Evolutionary conservation across 2,888 invertebrate species (phyloP), one percentile per base, ranked within the genome.

Genomic region (Lepidocyrtinus sp.): DNA sequence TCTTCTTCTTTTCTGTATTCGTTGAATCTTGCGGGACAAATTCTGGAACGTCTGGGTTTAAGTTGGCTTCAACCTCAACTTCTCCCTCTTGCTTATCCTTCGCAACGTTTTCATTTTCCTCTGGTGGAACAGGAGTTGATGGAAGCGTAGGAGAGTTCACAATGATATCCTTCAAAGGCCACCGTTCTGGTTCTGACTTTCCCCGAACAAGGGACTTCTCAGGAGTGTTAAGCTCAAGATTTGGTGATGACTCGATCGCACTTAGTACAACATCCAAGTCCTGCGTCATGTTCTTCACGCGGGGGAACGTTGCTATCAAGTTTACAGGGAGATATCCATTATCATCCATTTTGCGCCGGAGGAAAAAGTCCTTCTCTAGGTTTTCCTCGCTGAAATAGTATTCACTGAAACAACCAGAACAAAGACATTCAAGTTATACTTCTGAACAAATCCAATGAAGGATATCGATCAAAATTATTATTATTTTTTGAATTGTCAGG

Each of bases 341-440:
- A 1, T 22, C 21, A 45, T 75, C 62, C 82, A 82, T 82, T n/a
- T 76, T 78, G 87, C 98, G 93, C 36, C 99, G 93, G 85, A 99
- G 91, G 91, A 96, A 99, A 91, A 98, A 96, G 89, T 99, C 99
- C 87, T 96, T 93, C 87, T 95, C 93, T 75, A 99, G 91, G 90
- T 99, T 99, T 88, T 98, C 98, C 85, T 95, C 94, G 87, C 97
- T 97, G 91, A 99, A 99, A 92, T 99, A 99, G 90, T 99, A 99
- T 90, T 99, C 99, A 88, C 98, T 99, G 91, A 50, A 92, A 90
- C n/a, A n/a, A n/a, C n/a, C n/a, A n/a, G 26, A 24, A 21, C 12
- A 36, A 69, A 17, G 46, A 69, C 3, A 12, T 7, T 26, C 17
- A 2, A 15, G 27, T 67, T 67, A 17, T 19, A 63, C 17, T 36